Conservation (phyloP, 2,797 vertebrate species). For the Lepidocolaptes lacrymiger region DNA sequence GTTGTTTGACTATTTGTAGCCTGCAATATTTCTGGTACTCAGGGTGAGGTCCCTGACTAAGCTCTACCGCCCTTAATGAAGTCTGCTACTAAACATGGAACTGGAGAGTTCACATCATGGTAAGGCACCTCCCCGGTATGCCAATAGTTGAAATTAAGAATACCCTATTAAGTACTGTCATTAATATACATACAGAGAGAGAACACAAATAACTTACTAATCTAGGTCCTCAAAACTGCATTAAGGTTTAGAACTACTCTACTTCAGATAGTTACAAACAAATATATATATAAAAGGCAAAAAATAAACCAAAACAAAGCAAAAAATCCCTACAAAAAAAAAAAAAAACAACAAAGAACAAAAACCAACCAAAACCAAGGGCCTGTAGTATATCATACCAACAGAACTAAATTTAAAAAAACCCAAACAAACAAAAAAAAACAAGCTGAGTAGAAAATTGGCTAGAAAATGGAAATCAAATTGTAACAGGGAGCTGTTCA, state of each 20-base stretch:
- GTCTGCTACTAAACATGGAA: not conserved
- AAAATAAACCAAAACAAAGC: not conserved
- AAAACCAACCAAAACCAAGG: not conserved
- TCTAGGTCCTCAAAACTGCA: not conserved
- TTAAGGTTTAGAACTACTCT: not conserved
- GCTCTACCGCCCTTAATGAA: not conserved
- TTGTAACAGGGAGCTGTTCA: constrained; percentile 15
- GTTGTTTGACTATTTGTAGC: not conserved
- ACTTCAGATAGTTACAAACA: not conserved
- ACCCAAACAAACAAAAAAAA: not conserved
- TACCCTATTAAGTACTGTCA: not conserved
- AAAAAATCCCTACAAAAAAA: not conserved
- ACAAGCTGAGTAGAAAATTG: constrained; percentile 26
- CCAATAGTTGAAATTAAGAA: not conserved
- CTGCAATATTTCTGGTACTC: not conserved
- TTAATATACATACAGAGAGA: not conserved
- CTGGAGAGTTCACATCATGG: not conserved
- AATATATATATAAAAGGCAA: not conserved
- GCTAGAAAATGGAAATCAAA: constrained; percentile 48
- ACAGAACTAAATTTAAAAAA: not conserved
- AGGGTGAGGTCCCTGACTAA: not conserved
- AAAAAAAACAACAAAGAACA: not conserved
- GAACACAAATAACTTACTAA: not conserved
- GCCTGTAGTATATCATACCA: not conserved
- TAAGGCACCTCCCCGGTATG: not conserved